Evolutionary conservation across 1,140 invertebrate genomes (phyloP), one percentile per base, ranked within the genome.

Genomic region (Lamellibrachia luymesi): DNA sequence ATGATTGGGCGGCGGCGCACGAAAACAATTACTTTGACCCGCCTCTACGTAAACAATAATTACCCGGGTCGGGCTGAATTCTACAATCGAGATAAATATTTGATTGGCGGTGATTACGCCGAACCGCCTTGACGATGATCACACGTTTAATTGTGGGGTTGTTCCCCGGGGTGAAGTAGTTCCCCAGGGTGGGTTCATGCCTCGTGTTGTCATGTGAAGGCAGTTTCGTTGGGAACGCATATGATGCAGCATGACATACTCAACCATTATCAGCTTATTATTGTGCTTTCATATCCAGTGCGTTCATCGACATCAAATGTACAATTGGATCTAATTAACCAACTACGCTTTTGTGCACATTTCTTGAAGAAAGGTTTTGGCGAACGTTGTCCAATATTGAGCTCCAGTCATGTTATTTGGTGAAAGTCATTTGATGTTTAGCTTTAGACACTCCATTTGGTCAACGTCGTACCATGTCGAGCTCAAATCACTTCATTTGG

Each of bases 21-120:
- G 64, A 80, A 80, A 80, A 80, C 64, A 80, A 80, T 80, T 80
- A 80, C 64, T 80, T 22, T 80, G 64, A 80, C 64, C 64, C 64
- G 13, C 64, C 64, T 80, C 64, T 80, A 10, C 2, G 13, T 22
- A 80, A 80, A 80, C 64, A 80, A 80, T 80, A 80, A 80, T 80
- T 80, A 80, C 64, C 25, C 64, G 64, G 17, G 64, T 80, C 64
- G 13, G 64, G 64, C 64, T 80, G 64, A 80, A 80, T 80, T 2
- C 13, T 80, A 80, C 13, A 80, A 80, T 80, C 64, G 64, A 4
- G 64, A 80, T 80, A 80, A 80, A 80, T 80, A 80, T 80, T 80
- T 80, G 64, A 80, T 80, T 80, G 64, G 1, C 64, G 64, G 17
- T 22, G 64, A 80, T 80, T 80, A 80, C 64, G 64, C 64, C 5